Conservation (phyloP, 2,888 invertebrate genomes). For the Latrodectus elegans region DNA sequence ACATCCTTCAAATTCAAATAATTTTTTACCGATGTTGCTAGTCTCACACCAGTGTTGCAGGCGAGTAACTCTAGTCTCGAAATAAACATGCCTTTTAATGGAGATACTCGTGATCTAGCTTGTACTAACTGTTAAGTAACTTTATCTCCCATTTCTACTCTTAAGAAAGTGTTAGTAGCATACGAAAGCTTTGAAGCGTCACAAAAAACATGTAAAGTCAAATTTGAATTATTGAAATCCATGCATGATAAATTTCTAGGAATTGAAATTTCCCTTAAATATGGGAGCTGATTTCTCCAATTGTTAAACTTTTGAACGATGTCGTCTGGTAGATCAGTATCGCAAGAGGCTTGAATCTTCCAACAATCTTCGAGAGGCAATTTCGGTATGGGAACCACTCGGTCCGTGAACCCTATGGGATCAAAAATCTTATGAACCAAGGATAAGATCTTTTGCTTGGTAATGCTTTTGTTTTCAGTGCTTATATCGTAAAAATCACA, state of each 20-base stretch:
- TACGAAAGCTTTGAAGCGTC: background rate
- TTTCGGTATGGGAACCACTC: background rate
- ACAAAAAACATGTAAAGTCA: conserved; percentile 19
- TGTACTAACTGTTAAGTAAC: too few relatives aligned
- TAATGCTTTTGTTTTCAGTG: too few relatives aligned
- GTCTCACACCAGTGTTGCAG: too few relatives aligned
- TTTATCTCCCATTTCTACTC: too few relatives aligned
- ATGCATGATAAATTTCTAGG: too few relatives aligned
- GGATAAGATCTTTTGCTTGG: conserved; percentile 11
- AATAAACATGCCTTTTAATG: too few relatives aligned
- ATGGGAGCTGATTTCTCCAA: too few relatives aligned
- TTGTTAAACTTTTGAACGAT: background rate
- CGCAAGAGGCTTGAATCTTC: background rate
- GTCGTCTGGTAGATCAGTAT: background rate
- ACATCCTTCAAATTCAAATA: too few relatives aligned
- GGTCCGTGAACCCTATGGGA: background rate
- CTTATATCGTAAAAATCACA: background rate
- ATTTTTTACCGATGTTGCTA: too few relatives aligned
- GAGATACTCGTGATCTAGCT: too few relatives aligned
- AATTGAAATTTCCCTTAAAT: too few relatives aligned
- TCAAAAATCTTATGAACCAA: background rate
- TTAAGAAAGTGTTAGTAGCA: background rate
- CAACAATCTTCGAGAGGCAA: conserved; percentile 8
- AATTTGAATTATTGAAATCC: background rate
- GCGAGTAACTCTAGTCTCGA: too few relatives aligned